These are phyloP conservation scores for Hystrix cristata DNA, from an alignment of 2,113 vertebrate species.

Conservation along the genomic window DNA sequence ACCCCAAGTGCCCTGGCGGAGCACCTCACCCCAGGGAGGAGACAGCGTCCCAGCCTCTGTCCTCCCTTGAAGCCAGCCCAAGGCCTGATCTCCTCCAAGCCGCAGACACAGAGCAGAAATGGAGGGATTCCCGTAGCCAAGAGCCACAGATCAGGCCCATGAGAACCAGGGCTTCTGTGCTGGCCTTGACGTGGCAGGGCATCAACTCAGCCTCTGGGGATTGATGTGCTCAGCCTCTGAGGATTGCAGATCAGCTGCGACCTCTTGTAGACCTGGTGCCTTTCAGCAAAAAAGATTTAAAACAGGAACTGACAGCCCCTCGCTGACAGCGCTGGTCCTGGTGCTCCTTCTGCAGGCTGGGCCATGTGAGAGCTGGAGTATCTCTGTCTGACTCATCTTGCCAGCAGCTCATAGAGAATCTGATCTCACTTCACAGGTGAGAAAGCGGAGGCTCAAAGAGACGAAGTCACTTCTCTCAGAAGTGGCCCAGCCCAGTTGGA, in stretches of 20 bases:
- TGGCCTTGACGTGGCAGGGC: background rate
- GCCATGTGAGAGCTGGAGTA: background rate
- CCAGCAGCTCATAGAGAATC: background rate
- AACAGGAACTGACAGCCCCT: background rate
- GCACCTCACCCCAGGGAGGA: background rate
- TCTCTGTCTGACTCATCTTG: background rate
- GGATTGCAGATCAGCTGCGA: no score
- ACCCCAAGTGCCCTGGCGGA: background rate
- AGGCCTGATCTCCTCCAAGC: background rate
- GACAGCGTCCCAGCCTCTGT: background rate
- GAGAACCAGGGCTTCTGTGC: background rate
- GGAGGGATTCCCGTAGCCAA: background rate
- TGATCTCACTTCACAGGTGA: background rate
- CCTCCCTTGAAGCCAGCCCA: background rate
- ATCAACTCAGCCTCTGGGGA: background rate
- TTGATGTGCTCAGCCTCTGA: no score
- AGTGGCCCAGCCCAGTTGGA: background rate
- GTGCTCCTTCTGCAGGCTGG: background rate
- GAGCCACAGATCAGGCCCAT: background rate
- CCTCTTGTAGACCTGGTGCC: background rate
- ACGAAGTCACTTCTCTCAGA: background rate
- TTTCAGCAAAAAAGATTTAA: background rate
- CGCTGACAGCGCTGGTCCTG: no score
- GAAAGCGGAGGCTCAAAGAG: background rate
- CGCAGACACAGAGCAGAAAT: background rate